A percentile compares a stretch with the other conserved stretches of the same genome.
Conservation (phyloP, 2,797 vertebrate species). For the Hapalemur alaotrensis region DNA sequence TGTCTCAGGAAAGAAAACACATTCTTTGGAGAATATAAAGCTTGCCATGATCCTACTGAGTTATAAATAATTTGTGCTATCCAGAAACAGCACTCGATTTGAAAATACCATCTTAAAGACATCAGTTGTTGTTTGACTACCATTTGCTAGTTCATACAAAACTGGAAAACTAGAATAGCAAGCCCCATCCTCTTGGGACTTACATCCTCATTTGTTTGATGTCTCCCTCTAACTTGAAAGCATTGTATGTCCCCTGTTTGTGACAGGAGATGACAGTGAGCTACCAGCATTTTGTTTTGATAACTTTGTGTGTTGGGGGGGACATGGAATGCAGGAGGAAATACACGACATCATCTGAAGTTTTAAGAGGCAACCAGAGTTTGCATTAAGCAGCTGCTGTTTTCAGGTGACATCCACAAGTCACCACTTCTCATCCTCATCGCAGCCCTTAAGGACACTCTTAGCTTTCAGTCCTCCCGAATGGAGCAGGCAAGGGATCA, state of each 20-base stretch:
- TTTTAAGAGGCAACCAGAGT: neutral
- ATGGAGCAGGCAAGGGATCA: neutral
- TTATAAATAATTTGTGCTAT: constrained; percentile 16
- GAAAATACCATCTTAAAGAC: constrained; percentile 55
- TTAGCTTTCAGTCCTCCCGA: neutral
- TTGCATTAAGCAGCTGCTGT: neutral
- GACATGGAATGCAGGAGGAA: neutral
- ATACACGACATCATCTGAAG: neutral
- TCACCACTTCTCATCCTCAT: neutral
- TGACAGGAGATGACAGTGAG: neutral
- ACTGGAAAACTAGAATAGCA: constrained; percentile 28
- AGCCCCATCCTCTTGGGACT: neutral
- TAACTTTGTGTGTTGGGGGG: neutral
- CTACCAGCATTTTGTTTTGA: neutral
- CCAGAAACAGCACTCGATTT: constrained; percentile 14
- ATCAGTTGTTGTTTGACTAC: constrained; percentile 13
- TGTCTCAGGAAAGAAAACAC: constrained; percentile 1
- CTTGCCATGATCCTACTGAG: constrained; percentile 9
- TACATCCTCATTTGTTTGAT: neutral
- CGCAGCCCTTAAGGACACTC: neutral
- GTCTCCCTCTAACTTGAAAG: neutral
- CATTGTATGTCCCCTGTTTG: neutral
- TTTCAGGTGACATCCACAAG: neutral
- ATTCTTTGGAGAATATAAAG: neutral
- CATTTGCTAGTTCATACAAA: constrained; percentile 35